Conservation (phyloP, 1,140 invertebrate species). For the Neodiprion virginianus region DNA sequence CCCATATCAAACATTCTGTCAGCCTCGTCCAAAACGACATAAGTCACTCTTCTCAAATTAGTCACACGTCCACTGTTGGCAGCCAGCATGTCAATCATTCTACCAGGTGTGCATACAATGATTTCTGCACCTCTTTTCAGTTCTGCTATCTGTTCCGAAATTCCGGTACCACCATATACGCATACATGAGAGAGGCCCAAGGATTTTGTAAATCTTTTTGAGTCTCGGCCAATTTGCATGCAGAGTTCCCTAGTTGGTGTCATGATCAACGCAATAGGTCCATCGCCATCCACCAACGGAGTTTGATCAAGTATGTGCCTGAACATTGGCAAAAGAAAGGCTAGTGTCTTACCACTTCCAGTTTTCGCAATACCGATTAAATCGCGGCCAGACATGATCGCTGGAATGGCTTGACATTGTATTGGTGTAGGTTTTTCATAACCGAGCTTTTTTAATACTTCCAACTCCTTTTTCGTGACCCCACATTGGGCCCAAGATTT, state of each 20-base stretch:
- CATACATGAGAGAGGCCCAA: slow-evolving; percentile 89
- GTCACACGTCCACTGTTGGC: slow-evolving; percentile 98
- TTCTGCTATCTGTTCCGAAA: slow-evolving; percentile 97
- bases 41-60: slow-evolving; percentile 94
- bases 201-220: slow-evolving; percentile 93
- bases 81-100: slow-evolving; percentile 99
- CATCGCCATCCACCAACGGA: slow-evolving; percentile 92
- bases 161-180: slow-evolving; percentile 98
- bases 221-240: slow-evolving; percentile 98
- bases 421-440: slow-evolving; percentile 99
- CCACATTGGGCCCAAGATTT: slow-evolving; percentile 99
- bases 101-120: slow-evolving; percentile 97
- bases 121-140: slow-evolving; percentile 97
- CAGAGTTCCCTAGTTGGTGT: slow-evolving; percentile 98
- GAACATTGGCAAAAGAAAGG: slow-evolving; percentile 98
- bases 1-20: slow-evolving; percentile 99
- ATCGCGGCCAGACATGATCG: slow-evolving; percentile 97
- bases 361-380: slow-evolving; percentile 99
- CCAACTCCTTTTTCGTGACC: slow-evolving; percentile 95
- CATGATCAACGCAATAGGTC: slow-evolving; percentile 97
- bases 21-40: slow-evolving; percentile 98
- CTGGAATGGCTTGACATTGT: slow-evolving; percentile 97
- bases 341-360: slow-evolving; percentile 98
- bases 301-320: slow-evolving; percentile 96
- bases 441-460: slow-evolving; percentile 88